Evolutionary conservation across 2,888 invertebrate genomes (phyloP).

Genomic region (Phorcus lineatus): DNA sequence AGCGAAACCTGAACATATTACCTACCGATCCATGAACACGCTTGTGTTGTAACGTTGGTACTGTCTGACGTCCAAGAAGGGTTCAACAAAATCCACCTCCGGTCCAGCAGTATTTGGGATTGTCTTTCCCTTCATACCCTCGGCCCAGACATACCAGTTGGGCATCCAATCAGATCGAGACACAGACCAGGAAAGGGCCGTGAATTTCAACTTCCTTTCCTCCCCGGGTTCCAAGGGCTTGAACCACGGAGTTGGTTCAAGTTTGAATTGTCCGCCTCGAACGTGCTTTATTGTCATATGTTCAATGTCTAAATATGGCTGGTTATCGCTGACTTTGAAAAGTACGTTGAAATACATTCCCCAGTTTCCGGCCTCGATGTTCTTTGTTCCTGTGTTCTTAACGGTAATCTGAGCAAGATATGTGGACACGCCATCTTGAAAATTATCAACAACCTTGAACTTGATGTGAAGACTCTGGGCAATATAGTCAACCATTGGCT

Average conservation of each 20-base stretch:
- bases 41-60: constrained; percentile 51
- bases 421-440: constrained; percentile 28
- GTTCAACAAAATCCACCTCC: constrained; percentile 46
- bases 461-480: constrained; percentile 43
- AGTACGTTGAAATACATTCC: constrained; percentile 55
- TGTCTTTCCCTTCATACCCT: constrained; percentile 42
- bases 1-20: no score
- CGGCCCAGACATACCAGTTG: constrained; percentile 51
- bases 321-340: constrained; percentile 32
- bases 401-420: constrained; percentile 38
- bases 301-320: not conserved
- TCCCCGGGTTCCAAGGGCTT: constrained; percentile 32
- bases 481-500: constrained; percentile 55
- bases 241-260: constrained; percentile 40
- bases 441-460: constrained; percentile 47
- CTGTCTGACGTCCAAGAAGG: constrained; percentile 49
- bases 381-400: constrained; percentile 44
- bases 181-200: constrained; percentile 37
- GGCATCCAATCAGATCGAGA: constrained; percentile 55
- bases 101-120: constrained; percentile 48
- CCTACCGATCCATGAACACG: not conserved
- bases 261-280: constrained; percentile 48
- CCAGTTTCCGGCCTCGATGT: constrained; percentile 55
- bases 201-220: constrained; percentile 33
- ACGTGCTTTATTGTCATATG: constrained; percentile 44